phyloP scores from a whole-genome alignment of 2,888 invertebrate species.

The Prosapia bicincta region DNA sequence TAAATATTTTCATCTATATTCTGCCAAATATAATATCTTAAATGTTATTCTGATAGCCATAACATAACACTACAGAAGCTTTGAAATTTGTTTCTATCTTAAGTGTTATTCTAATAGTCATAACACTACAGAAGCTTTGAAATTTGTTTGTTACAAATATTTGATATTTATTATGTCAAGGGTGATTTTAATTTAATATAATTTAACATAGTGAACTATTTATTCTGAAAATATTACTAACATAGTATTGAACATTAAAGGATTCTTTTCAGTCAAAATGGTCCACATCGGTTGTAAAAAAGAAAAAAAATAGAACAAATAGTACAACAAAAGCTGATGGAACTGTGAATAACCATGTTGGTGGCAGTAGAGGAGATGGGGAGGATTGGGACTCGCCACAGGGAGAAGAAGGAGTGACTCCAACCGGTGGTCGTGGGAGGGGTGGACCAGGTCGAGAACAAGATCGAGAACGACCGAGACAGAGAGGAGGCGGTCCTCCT shows the following conservation, averaged over 20 bases:
- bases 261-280: slow-evolving; percentile 64
- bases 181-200: too few relatives aligned
- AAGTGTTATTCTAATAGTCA: too few relatives aligned
- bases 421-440: slow-evolving; percentile 23
- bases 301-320: slow-evolving; percentile 76
- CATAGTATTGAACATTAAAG: background rate
- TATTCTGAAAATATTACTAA: background rate
- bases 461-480: slow-evolving; percentile 41
- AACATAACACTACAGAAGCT: too few relatives aligned
- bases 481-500: slow-evolving; percentile 46
- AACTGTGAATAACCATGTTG: slow-evolving; percentile 51
- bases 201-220: background rate
- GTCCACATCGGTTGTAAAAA: slow-evolving; percentile 84
- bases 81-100: too few relatives aligned
- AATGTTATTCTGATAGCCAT: too few relatives aligned
- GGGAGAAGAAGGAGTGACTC: slow-evolving; percentile 37
- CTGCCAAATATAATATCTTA: too few relatives aligned
- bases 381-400: slow-evolving; percentile 42
- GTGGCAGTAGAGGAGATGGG: slow-evolving; percentile 39
- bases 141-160: too few relatives aligned
- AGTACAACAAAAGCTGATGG: slow-evolving; percentile 52
- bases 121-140: too few relatives aligned
- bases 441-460: slow-evolving; percentile 12
- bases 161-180: too few relatives aligned
- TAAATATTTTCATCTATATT: too few relatives aligned